Percentiles rank a stretch among this genome's conserved stretches.
These are phyloP conservation scores for Scophthalmus maximus DNA, from an alignment of 2,113 vertebrate genomes.

Conservation along the genomic window DNA sequence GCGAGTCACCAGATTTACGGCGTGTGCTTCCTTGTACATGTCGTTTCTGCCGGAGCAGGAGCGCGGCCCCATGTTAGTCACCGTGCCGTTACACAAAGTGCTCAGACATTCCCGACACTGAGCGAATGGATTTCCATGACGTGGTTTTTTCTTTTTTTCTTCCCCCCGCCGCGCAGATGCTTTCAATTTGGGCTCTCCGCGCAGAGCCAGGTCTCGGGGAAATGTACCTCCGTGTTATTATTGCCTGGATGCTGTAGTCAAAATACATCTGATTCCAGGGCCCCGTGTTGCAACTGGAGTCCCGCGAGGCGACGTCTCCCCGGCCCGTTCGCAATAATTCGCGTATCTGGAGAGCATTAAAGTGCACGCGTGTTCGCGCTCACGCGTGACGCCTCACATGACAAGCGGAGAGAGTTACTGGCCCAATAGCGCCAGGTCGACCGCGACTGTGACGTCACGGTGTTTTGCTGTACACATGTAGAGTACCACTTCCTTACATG, in stretches of 20 bases:
- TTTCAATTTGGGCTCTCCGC: slow-evolving; percentile 72
- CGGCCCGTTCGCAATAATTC: slow-evolving; percentile 61
- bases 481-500: slow-evolving; percentile 4
- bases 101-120: slow-evolving; percentile 53
- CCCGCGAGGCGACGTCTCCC: slow-evolving; percentile 30
- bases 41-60: slow-evolving; percentile 17
- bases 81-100: slow-evolving; percentile 31
- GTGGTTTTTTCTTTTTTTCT: no score
- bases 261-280: slow-evolving; percentile 62
- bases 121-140: slow-evolving; percentile 72
- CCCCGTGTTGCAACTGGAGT: slow-evolving; percentile 51
- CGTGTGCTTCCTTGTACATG: background rate
- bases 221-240: slow-evolving; percentile 72
- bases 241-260: slow-evolving; percentile 63
- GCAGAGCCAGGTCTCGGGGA: slow-evolving; percentile 64
- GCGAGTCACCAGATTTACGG: background rate
- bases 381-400: slow-evolving; percentile 49
- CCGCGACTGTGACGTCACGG: slow-evolving; percentile 21
- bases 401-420: slow-evolving; percentile 38
- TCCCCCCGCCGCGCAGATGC: slow-evolving; percentile 69
- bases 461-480: slow-evolving; percentile 33
- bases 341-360: slow-evolving; percentile 29
- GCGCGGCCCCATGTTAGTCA: slow-evolving; percentile 12
- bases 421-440: slow-evolving; percentile 4
- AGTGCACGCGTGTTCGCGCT: slow-evolving; percentile 49